These are phyloP conservation scores for Dendronephthya gigantea DNA, from an alignment of 64 coral and sea anemone species.

Conservation along the genomic window DNA sequence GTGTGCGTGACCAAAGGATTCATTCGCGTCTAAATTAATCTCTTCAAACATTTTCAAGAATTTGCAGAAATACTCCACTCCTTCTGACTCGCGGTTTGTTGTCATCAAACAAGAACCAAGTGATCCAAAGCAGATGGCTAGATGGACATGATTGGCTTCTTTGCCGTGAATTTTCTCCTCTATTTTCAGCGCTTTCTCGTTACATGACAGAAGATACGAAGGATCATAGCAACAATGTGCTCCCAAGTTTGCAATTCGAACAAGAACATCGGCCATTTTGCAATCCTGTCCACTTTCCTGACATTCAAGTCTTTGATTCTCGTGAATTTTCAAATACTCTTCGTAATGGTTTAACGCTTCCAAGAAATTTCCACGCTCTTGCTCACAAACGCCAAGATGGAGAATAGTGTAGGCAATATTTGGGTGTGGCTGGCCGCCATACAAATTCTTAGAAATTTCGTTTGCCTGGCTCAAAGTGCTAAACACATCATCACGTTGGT, in stretches of 20 bases:
- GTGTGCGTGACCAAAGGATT: not conserved
- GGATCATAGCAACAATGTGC: not conserved
- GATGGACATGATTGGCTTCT: not conserved
- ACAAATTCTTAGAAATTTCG: not conserved
- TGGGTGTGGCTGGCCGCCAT: not conserved
- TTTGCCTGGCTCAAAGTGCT: not conserved
- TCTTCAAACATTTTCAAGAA: not conserved
- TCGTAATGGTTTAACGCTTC: not conserved
- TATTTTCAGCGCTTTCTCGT: not conserved
- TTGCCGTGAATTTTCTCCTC: not conserved
- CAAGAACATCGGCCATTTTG: not conserved
- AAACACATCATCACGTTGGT: not conserved
- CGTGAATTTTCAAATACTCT: constrained; percentile 3
- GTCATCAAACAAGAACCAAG: not conserved
- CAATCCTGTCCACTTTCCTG: not conserved
- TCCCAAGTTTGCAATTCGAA: not conserved
- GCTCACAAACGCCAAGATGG: not conserved
- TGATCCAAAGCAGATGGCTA: not conserved
- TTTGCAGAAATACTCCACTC: not conserved
- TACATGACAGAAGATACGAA: not conserved
- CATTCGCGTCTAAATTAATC: not conserved
- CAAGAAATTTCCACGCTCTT: not conserved
- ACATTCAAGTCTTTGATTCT: not conserved
- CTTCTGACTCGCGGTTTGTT: not conserved
- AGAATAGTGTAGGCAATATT: not conserved